Evolutionary conservation across 2,113 vertebrate species (phyloP), one percentile per base, ranked within the genome.

Genomic region (Limnothrissa miodon): DNA sequence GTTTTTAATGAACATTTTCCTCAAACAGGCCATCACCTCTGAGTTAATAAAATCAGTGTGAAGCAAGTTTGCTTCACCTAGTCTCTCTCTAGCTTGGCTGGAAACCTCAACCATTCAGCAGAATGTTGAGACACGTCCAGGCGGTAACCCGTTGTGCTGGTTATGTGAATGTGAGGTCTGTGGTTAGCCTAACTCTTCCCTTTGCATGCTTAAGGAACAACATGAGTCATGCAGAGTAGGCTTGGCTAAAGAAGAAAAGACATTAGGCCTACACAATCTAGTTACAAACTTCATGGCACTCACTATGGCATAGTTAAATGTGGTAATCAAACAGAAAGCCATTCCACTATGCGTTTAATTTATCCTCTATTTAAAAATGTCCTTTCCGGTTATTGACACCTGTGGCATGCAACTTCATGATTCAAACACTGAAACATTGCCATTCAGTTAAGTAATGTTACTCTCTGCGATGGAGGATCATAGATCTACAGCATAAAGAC

Each of bases 91-190:
- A 5, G 19, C 23, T 19, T 56, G 51, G 33, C 66, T 74, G 66
- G 66, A 36, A 74, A 15, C 3, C 13, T 15, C 29, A 17, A 11
- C 62, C 10, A 11, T 4, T 70, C 25, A 17, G 33, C 59, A 36
- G 66, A 33, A 11, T 74, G 66, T 74, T 74, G 66, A 74, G 66
- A 36, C 66, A 74, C 33, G 66, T 74, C 13, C 3, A 36, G 13
- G 66, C 13, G 33, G 29, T 17, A 74, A 74, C 66, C 66, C 8
- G 66, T 74, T 36, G 66, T 74, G 66, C 66, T 74, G 66, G 66
- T 74, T 74, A 36, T 11, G 66, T 74, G 66, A 74, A 74, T 19
- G 66, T 15, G 29, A 74, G 0, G 66, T 74, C 25, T 70, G 66
- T 74, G 66, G 66, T 33, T 74, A 23, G 21, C 51, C 5, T 48